Percentiles rank a stretch among this genome's conserved stretches.
These are phyloP conservation scores for Enchytraeus crypticus DNA, from an alignment of 2,888 invertebrate species.

Conservation along the genomic window DNA sequence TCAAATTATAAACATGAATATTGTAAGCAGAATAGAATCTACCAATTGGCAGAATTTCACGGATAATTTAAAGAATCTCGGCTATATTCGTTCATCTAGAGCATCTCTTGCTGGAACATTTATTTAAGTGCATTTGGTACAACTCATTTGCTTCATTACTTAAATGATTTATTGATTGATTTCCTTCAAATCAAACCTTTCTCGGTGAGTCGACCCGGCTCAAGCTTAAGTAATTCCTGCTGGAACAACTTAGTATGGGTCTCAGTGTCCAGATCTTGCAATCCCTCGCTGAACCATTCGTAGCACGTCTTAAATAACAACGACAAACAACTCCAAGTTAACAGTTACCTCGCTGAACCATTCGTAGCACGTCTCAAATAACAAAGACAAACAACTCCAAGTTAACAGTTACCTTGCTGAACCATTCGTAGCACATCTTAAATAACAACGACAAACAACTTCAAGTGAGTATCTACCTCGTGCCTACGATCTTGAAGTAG, in stretches of 20 bases:
- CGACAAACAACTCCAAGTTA: constrained; percentile 44
- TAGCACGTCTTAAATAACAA: constrained; percentile 46
- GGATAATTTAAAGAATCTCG: too few relatives aligned
- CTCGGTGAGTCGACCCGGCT: constrained; percentile 46
- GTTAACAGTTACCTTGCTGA: constrained; percentile 48
- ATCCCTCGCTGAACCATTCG: constrained; percentile 50
- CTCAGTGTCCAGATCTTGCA: constrained; percentile 49
- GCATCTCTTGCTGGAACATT: too few relatives aligned
- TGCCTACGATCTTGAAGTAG: too few relatives aligned
- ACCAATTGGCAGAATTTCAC: too few relatives aligned
- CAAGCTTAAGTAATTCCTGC: constrained; percentile 49
- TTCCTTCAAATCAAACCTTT: too few relatives aligned
- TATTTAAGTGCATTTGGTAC: too few relatives aligned
- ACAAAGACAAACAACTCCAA: constrained; percentile 36
- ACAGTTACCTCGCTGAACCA: constrained; percentile 50
- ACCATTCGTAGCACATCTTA: constrained; percentile 52
- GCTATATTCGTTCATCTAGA: too few relatives aligned
- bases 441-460: constrained; percentile 29
- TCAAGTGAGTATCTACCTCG: constrained; percentile 48
- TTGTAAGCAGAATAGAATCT: too few relatives aligned
- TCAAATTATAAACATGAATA: too few relatives aligned
- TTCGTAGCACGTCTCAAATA: constrained; percentile 48
- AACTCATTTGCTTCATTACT: too few relatives aligned
- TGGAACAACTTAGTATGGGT: constrained; percentile 50
- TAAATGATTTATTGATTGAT: too few relatives aligned